Base-by-base conservation (phyloP, 2,888 invertebrate species). In the Muscina levida region DNA sequence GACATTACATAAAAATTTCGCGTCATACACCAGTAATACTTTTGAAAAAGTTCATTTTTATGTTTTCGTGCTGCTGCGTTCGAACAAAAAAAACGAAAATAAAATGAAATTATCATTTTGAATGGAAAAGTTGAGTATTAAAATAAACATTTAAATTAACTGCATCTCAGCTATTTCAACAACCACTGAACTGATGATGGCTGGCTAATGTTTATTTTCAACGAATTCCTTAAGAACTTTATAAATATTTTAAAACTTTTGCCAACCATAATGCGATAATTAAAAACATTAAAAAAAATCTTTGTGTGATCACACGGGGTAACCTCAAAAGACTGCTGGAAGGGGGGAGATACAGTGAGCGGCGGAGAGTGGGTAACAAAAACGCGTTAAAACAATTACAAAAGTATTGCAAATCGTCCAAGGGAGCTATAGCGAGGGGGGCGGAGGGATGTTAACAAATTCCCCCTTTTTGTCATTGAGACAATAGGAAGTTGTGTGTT, bases 221-320 rank as follows among this genome's bases (percentile, higher is more conserved):
- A 72, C 46, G 71, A 74, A 81, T 81, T 81, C 81, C 68, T 81
- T 75, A 65, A 81, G 77, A 81, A 81, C 31, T 81, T 77, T 77
- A 42, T 62, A 62, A 62, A 62, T 62, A 62, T 62, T 62, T 62
- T 51, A 42, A 62, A 62, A 62, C 22, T 62, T 62, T 62, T 42
- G 42, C 42, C 42, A 81, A 81, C 77, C 81, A 67, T 77, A 81
- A 81, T 81, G 81, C 81, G 74, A 81, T 81, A 81, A 81, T 81
- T 81, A 81, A 81, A 81, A 81, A 75, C 81, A 81, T 81, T 81
- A 81, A 81, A 81, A 81, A 81, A 81, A 81, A 81, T 81, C 77
- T 81, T 62, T 81, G 81, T 77, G 81, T 81, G 74, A 81, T 81
- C 74, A 81, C 71, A 72, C 74, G 77, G 77, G 77, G 74, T 81